A percentile compares a stretch with the other conserved stretches of the same genome.
Conservation (phyloP, 2,888 invertebrate genomes). For the Alloplasta piceator region DNA sequence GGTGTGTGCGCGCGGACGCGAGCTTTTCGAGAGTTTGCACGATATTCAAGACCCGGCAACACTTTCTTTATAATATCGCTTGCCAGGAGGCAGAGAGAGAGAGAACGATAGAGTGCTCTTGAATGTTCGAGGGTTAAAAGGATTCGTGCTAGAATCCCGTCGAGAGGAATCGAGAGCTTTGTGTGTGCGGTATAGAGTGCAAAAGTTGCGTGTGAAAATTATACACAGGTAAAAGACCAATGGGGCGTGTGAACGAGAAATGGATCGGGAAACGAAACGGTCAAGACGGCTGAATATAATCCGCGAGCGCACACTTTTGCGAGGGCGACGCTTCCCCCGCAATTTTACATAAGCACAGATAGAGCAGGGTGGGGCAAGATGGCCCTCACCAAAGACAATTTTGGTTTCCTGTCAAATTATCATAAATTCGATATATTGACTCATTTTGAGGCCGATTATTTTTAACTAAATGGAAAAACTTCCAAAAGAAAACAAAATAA, state of each 20-base stretch:
- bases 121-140: constrained; percentile 14
- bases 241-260: not conserved
- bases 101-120: not conserved
- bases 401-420: no score
- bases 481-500: no score
- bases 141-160: constrained; percentile 31
- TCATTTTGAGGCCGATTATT: no score
- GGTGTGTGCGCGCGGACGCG: not conserved
- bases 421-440: no score
- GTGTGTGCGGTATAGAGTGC: not conserved
- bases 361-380: no score
- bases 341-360: constrained; percentile 57
- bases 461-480: no score
- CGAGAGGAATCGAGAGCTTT: not conserved
- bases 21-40: constrained; percentile 43
- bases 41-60: constrained; percentile 31
- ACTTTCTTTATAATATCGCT: constrained; percentile 15
- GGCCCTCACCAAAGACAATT: no score
- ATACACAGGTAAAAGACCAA: constrained; percentile 36
- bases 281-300: constrained; percentile 47
- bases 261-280: constrained; percentile 32
- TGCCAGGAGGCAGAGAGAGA: not conserved
- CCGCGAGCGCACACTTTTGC: constrained; percentile 52
- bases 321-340: constrained; percentile 5
- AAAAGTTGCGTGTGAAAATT: constrained; percentile 58